phyloP scores from a whole-genome alignment of 2,113 vertebrate species.

The Oreotrochilus melanogaster region DNA sequence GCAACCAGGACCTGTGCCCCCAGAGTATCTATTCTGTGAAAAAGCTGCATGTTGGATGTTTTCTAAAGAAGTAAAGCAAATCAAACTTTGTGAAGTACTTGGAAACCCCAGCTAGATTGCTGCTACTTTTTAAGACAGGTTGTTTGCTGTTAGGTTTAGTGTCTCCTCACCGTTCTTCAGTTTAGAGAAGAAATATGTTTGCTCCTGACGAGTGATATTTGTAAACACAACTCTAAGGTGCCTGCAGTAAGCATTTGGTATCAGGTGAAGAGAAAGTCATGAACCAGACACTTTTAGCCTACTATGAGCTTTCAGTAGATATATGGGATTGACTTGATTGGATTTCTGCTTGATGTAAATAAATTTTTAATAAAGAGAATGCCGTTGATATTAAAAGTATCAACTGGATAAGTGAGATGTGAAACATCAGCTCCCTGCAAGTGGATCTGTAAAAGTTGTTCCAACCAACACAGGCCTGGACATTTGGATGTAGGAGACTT shows the following conservation, averaged over 20 bases:
- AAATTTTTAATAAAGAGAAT: neutral
- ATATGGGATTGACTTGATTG: neutral
- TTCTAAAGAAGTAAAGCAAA: neutral
- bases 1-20: too few relatives aligned
- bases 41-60: neutral
- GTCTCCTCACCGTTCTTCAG: neutral
- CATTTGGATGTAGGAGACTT: neutral
- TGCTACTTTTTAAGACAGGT: neutral
- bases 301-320: neutral
- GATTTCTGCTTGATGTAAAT: neutral
- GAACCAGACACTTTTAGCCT: neutral
- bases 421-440: neutral
- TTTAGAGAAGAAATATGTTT: neutral
- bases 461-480: rapidly evolving
- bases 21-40: rapidly evolving
- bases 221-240: neutral
- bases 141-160: neutral
- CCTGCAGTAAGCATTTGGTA: neutral
- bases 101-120: neutral
- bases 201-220: neutral
- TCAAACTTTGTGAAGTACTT: neutral
- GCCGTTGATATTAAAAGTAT: neutral
- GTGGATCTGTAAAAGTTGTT: neutral
- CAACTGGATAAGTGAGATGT: neutral
- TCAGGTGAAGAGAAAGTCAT: neutral